Evolutionary conservation across 2,888 invertebrate species (phyloP).

Genomic region (Lissocephala sabroskyi): DNA sequence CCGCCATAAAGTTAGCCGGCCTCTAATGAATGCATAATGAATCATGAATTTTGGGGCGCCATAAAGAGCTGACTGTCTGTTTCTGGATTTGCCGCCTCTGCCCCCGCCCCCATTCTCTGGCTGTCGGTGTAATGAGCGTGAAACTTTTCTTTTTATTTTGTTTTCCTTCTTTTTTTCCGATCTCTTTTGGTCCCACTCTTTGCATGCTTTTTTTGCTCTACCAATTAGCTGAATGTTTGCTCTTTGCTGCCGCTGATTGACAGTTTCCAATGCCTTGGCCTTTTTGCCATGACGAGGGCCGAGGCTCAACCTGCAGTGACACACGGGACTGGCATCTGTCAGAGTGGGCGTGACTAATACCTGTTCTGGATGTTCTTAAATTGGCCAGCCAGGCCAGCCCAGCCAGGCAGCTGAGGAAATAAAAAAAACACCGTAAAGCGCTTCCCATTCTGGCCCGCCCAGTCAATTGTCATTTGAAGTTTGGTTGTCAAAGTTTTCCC

Average conservation of each 20-base stretch:
- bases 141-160: constrained; percentile 40
- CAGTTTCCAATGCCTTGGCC: constrained; percentile 42
- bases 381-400: constrained; percentile 38
- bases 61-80: background rate
- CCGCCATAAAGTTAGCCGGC: background rate
- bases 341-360: constrained; percentile 44
- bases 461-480: constrained; percentile 51
- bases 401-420: constrained; percentile 4
- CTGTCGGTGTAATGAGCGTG: constrained; percentile 57
- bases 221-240: constrained; percentile 56
- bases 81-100: background rate
- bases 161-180: background rate
- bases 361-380: constrained; percentile 34
- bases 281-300: constrained; percentile 43
- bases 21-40: constrained; percentile 42
- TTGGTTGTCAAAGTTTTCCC: constrained; percentile 38
- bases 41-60: constrained; percentile 48
- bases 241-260: constrained; percentile 48
- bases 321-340: constrained; percentile 10
- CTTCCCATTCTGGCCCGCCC: constrained; percentile 14
- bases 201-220: constrained; percentile 27
- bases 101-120: no score
- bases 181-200: background rate
- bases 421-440: background rate
- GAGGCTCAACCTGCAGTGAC: background rate